Conservation (phyloP, 2,797 vertebrate species). For the Chiloscyllium punctatum region DNA sequence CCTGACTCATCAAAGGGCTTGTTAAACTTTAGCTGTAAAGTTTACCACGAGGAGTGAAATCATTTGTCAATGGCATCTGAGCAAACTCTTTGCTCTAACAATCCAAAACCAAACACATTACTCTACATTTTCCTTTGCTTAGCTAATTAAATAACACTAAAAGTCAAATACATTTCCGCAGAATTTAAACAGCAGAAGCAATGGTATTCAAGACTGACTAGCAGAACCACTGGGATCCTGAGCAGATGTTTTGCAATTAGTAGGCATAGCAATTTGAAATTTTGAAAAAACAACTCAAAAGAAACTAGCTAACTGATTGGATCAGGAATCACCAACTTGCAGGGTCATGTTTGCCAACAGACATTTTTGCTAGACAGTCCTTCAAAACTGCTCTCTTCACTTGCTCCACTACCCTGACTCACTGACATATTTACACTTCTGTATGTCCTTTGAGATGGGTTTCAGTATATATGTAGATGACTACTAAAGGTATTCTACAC, state of each 20-base stretch:
- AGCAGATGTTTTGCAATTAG: background rate
- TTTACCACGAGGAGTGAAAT: no score
- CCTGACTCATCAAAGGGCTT: no score
- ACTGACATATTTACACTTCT: background rate
- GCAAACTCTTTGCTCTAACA: no score
- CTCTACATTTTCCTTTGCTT: no score
- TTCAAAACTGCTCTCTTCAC: background rate
- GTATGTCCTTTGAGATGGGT: no score
- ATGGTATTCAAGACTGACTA: background rate
- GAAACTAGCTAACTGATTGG: background rate
- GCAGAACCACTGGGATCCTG: background rate
- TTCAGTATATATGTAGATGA: no score
- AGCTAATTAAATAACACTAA: background rate
- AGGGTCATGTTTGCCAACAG: background rate
- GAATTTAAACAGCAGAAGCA: background rate
- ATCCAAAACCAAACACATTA: no score
- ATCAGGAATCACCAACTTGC: background rate
- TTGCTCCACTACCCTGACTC: background rate
- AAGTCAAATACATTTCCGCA: no score
- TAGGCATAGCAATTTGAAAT: background rate
- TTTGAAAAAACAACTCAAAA: background rate
- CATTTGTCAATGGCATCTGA: no score
- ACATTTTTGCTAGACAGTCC: background rate
- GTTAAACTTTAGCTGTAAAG: no score
- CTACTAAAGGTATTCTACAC: no score